Evolutionary conservation across 2,888 invertebrate genomes (phyloP).

Genomic region (Liodrosophila aerea): DNA sequence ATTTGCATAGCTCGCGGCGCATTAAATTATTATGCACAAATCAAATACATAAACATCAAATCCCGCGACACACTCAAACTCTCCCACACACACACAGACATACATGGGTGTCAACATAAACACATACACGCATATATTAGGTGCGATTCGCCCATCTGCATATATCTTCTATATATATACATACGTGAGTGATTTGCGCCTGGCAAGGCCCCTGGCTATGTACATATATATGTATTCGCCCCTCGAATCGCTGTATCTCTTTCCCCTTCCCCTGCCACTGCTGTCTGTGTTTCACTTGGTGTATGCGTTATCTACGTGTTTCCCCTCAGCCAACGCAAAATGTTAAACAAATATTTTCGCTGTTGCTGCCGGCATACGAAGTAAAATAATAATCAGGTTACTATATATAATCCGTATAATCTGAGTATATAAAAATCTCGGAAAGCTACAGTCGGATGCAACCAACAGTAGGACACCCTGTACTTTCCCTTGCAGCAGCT

Average conservation of each 20-base stretch:
- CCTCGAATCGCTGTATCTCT: slow-evolving; percentile 6
- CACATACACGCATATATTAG: not conserved
- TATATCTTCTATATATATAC: slow-evolving; percentile 13
- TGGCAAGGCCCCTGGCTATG: not conserved
- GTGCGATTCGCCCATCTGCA: slow-evolving; percentile 13
- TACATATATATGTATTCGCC: slow-evolving; percentile 6
- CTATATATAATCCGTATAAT: no score
- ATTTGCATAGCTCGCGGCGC: slow-evolving; percentile 62
- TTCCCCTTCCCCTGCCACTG: no score
- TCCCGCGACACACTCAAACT: slow-evolving; percentile 36
- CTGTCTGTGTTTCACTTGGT: slow-evolving; percentile 8
- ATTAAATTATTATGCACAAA: slow-evolving; percentile 74
- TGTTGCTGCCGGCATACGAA: not conserved
- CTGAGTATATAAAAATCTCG: no score
- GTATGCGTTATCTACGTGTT: slow-evolving; percentile 30
- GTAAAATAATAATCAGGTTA: slow-evolving; percentile 5
- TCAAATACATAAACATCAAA: slow-evolving; percentile 60
- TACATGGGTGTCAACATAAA: no score
- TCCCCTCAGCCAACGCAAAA: slow-evolving; percentile 7
- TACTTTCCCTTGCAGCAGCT: no score
- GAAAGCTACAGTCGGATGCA: no score
- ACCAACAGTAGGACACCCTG: no score
- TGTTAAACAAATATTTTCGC: not conserved
- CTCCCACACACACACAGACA: slow-evolving; percentile 10
- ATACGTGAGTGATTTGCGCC: slow-evolving; percentile 12